phyloP scores from a whole-genome alignment of 2,113 vertebrate species.

The Phoenicopterus ruber region DNA sequence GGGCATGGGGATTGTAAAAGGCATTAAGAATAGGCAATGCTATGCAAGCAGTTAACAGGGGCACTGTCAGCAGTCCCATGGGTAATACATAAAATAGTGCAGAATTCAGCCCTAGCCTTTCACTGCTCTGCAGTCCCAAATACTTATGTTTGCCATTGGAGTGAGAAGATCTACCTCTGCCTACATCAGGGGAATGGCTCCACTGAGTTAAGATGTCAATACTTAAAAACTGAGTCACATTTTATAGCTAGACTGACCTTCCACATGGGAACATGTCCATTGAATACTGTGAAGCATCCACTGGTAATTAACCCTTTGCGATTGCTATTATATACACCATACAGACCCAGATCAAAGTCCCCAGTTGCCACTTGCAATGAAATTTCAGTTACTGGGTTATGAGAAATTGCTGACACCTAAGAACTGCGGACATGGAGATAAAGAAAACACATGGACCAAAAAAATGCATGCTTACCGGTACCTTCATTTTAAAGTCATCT shows the following conservation, averaged over 20 bases:
- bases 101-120: neutral
- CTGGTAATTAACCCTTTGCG: neutral
- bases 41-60: neutral
- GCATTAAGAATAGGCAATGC: neutral
- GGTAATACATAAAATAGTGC: neutral
- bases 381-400: neutral
- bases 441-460: neutral
- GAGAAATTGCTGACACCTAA: neutral
- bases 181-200: neutral
- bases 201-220: neutral
- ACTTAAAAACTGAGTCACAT: neutral
- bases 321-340: neutral
- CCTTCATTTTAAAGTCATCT: constrained; percentile 98
- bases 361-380: neutral
- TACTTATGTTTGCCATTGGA: neutral
- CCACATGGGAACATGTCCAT: neutral
- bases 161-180: neutral
- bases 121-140: neutral
- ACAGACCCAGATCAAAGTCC: neutral
- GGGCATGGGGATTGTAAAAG: neutral
- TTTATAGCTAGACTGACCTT: neutral
- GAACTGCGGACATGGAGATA: neutral
- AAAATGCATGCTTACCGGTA: constrained; percentile 84
- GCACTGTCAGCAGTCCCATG: neutral
- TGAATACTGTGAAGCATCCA: neutral